Evolutionary conservation across 2,797 vertebrate species (phyloP).

Genomic region (Halcyon badia): DNA sequence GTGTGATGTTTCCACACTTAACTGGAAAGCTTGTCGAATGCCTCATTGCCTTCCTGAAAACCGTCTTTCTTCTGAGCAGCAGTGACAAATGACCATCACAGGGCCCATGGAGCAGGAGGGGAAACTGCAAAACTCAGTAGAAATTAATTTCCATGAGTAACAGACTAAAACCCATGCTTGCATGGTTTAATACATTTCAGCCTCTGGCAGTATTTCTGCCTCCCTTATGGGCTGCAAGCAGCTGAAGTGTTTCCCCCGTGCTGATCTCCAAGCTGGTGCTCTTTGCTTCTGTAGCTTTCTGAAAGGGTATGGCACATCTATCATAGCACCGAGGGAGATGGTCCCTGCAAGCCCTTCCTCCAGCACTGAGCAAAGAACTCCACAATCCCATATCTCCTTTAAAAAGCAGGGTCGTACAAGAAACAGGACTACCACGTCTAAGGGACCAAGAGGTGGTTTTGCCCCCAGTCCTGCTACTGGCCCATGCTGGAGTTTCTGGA

Average conservation of each 20-base stretch:
- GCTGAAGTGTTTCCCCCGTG: background rate
- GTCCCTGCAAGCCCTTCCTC: background rate
- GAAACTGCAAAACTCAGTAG: background rate
- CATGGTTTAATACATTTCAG: background rate
- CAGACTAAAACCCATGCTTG: background rate
- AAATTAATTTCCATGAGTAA: slow-evolving; percentile 42
- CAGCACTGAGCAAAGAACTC: background rate
- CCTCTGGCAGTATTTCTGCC: background rate
- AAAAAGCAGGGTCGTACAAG: background rate
- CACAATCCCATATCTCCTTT: rapidly evolving
- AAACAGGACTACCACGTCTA: rapidly evolving
- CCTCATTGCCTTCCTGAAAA: slow-evolving; percentile 52
- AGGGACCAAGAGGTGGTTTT: background rate
- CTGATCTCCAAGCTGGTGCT: background rate
- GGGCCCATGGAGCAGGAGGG: background rate
- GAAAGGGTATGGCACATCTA: background rate
- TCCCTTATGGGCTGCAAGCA: background rate
- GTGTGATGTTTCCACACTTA: slow-evolving; percentile 5
- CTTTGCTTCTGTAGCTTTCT: background rate
- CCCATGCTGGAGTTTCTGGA: background rate
- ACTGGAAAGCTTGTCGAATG: slow-evolving; percentile 40
- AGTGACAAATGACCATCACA: slow-evolving; percentile 39
- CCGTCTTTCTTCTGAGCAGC: background rate
- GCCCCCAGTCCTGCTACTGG: background rate
- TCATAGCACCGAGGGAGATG: rapidly evolving